These are phyloP conservation scores for Mamestra configurata DNA, from an alignment of 1,140 invertebrate genomes.

Conservation along the genomic window DNA sequence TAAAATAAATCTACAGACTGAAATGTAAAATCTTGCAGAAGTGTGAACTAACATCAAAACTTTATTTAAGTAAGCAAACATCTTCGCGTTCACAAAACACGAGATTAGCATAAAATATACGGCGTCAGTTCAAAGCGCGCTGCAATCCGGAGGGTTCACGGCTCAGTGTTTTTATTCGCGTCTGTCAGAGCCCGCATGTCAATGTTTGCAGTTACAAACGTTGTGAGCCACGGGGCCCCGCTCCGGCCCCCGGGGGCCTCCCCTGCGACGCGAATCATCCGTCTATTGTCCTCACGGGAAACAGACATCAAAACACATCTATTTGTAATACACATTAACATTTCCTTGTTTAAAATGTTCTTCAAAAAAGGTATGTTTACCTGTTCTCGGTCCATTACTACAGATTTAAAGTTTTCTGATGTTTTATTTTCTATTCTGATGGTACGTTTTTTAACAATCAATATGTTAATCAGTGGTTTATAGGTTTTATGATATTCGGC, in stretches of 20 bases:
- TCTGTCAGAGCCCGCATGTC: slow-evolving; percentile 64
- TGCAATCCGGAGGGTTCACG: slow-evolving; percentile 48
- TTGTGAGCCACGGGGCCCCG: too few relatives aligned
- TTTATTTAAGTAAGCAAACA: not conserved
- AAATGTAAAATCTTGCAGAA: too few relatives aligned
- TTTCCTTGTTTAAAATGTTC: slow-evolving; percentile 27
- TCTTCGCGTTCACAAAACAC: slow-evolving; percentile 7
- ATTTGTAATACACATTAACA: slow-evolving; percentile 25
- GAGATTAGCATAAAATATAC: slow-evolving; percentile 42
- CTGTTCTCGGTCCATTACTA: slow-evolving; percentile 12
- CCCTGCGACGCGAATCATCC: slow-evolving; percentile 52
- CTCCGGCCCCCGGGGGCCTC: slow-evolving; percentile 10
- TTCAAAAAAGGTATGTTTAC: slow-evolving; percentile 9
- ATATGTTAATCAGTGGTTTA: slow-evolving; percentile 40
- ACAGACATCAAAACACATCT: slow-evolving; percentile 22
- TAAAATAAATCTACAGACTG: too few relatives aligned
- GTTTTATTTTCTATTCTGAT: slow-evolving; percentile 33
- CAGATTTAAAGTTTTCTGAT: slow-evolving; percentile 2
- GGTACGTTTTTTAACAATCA: slow-evolving; percentile 24
- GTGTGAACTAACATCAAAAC: not conserved
- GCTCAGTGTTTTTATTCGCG: slow-evolving; percentile 63
- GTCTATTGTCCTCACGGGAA: slow-evolving; percentile 43
- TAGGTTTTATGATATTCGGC: slow-evolving; percentile 33
- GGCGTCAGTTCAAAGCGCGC: slow-evolving; percentile 44
- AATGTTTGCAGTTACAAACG: slow-evolving; percentile 70